Conservation (phyloP, 64 coral and sea anemone species). For the Anthopleura sola region DNA sequence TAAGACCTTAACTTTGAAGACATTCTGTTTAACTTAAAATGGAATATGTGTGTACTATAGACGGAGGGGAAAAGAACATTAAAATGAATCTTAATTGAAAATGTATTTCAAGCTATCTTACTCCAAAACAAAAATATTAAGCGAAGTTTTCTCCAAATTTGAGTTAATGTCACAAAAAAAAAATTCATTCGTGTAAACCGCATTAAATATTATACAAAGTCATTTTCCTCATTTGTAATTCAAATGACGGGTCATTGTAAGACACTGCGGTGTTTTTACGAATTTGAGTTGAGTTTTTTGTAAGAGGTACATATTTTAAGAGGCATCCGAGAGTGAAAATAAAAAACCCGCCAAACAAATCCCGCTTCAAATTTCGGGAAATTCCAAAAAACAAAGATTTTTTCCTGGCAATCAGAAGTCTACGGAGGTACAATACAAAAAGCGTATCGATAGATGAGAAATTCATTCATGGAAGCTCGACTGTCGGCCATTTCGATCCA, state of each 20-base stretch:
- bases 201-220: slow-evolving; percentile 11
- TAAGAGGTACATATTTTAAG: not conserved
- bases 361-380: not conserved
- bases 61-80: slow-evolving; percentile 6
- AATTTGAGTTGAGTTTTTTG: slow-evolving; percentile 9
- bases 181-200: not conserved
- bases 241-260: slow-evolving; percentile 1
- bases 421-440: slow-evolving; percentile 28
- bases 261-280: not conserved
- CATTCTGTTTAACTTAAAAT: slow-evolving; percentile 59
- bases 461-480: not conserved
- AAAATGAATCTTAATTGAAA: not conserved
- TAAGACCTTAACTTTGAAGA: slow-evolving; percentile 30
- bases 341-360: not conserved
- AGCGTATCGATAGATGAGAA: not conserved
- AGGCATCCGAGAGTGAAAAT: not conserved
- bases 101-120: not conserved
- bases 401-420: not conserved
- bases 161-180: not conserved
- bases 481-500: not conserved
- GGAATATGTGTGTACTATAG: not conserved
- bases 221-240: slow-evolving; percentile 9
- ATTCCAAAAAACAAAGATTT: not conserved
- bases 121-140: not conserved
- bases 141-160: not conserved